Base-by-base conservation (phyloP, 2,888 invertebrate genomes). In the Melangyna quadrimaculata region DNA sequence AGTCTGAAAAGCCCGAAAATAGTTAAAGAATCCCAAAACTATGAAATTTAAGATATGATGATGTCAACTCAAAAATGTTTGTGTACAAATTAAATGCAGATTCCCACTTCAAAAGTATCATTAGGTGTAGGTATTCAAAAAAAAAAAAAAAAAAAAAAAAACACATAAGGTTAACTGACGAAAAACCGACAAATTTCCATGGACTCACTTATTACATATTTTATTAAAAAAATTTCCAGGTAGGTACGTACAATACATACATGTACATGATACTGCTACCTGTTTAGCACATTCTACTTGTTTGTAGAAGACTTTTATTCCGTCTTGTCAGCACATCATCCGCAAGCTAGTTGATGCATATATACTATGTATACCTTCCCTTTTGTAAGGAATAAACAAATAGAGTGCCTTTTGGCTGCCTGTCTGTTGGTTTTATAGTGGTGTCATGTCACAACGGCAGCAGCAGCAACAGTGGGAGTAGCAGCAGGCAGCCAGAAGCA, bases 401-500 rank as follows among this genome's bases (percentile, higher is more conserved):
- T 51, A 37, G 51, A 48, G 32, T 67, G 67, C 67, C 67, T 51
- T 51, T 35, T 67, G 51, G 67, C 67, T 67, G 67, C 35, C 51
- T 67, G 48, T 67, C 51, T 35, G 67, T 67, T 65, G 27, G 65
- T 10, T 67, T 67, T 51, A 51, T 67, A 51, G 67, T 51, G 51
- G 48, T 67, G 67, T 67, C 67, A 51, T 67, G 67, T 51, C 51
- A 67, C 22, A 32, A 17, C 32, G 24, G 29, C 48, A 65, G n/a
- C 40, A 61, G 63, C 61, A 40, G 14, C 63, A 43, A n/a, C 48
- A 51, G 48, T 51, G 17, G 17, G 3, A 17, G 19, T 1, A 29
- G 45, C 8, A 63, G 40, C 8, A 65, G 45, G 45, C 45, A 65
- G 8, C 12, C 12, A 29, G 14, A 3, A 37, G 0, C 45, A 10